These are phyloP conservation scores for Amiota minor DNA, from an alignment of 2,888 invertebrate genomes.

Conservation along the genomic window DNA sequence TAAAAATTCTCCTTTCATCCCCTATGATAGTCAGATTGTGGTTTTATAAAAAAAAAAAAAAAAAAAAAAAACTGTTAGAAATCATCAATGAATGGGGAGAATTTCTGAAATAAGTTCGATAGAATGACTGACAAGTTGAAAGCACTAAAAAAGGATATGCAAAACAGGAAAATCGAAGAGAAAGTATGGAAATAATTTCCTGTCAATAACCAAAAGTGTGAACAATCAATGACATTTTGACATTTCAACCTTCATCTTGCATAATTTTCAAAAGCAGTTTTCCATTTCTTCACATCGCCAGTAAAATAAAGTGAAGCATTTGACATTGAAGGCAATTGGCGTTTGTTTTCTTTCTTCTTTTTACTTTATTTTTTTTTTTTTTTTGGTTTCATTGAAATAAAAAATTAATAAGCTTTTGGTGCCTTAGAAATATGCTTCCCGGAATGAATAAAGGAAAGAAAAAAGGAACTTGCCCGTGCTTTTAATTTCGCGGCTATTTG, in stretches of 20 bases:
- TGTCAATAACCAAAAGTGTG: constrained; percentile 38
- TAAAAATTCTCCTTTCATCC: too few relatives aligned
- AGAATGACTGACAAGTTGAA: constrained; percentile 6
- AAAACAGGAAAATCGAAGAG: constrained; percentile 29
- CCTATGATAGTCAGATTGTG: too few relatives aligned
- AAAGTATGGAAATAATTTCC: constrained; percentile 33
- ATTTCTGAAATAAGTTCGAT: too few relatives aligned
- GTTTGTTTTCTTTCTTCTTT: too few relatives aligned
- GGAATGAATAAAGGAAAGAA: too few relatives aligned
- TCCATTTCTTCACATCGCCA: not conserved
- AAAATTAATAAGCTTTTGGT: too few relatives aligned
- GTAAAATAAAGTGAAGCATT: constrained; percentile 29
- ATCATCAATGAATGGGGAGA: not conserved
- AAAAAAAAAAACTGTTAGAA: too few relatives aligned
- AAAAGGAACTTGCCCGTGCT: not conserved
- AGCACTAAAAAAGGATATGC: constrained; percentile 5
- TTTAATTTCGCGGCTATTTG: constrained; percentile 35
- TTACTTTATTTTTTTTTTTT: too few relatives aligned
- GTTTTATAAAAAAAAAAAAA: too few relatives aligned
- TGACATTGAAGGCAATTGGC: constrained; percentile 24
- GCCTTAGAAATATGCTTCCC: too few relatives aligned
- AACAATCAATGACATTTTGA: constrained; percentile 38
- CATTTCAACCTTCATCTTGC: constrained; percentile 32
- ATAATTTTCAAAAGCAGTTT: constrained; percentile 9
- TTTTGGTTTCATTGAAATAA: too few relatives aligned